phyloP scores from a whole-genome alignment of 1,140 invertebrate species.

The Drosophila trapezifrons region DNA sequence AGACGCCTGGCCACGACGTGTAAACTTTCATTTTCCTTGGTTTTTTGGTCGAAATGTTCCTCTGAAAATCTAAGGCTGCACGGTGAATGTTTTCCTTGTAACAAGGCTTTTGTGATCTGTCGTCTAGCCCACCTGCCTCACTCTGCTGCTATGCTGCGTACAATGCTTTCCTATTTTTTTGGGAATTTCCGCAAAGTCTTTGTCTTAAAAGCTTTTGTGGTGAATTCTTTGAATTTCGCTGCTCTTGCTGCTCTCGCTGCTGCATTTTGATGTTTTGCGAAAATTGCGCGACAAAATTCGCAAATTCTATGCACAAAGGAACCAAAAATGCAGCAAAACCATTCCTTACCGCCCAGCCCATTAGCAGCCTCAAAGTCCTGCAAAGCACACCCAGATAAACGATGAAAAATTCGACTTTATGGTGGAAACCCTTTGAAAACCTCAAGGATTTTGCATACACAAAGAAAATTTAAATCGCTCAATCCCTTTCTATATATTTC shows the following conservation, averaged over 20 bases:
- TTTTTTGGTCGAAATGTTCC: background rate
- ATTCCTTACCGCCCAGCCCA: background rate
- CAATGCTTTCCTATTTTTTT: slow-evolving; percentile 20
- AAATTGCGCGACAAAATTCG: slow-evolving; percentile 71
- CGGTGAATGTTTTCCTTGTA: slow-evolving; percentile 35
- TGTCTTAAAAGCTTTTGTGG: slow-evolving; percentile 45
- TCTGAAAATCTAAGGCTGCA: slow-evolving; percentile 15
- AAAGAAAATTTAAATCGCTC: slow-evolving; percentile 3
- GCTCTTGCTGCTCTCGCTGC: slow-evolving; percentile 32
- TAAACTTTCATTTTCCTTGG: slow-evolving; percentile 60
- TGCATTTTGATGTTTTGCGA: slow-evolving; percentile 73
- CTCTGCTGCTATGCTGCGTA: background rate
- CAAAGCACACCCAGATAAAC: slow-evolving; percentile 35
- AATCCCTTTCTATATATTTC: background rate
- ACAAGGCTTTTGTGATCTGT: slow-evolving; percentile 50
- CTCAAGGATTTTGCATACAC: slow-evolving; percentile 17
- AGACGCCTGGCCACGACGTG: slow-evolving; percentile 49
- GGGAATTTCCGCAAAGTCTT: slow-evolving; percentile 39
- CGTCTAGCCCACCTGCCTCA: slow-evolving; percentile 28
- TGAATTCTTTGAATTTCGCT: slow-evolving; percentile 70
- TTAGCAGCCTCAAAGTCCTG: slow-evolving; percentile 26
- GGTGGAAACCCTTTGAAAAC: slow-evolving; percentile 25
- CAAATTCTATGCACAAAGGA: slow-evolving; percentile 67
- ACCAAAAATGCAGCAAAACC: slow-evolving; percentile 43
- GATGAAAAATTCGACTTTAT: slow-evolving; percentile 51